Percentiles rank a stretch among this genome's conserved stretches.
Conservation (phyloP, 2,888 invertebrate genomes). For the Apeira syringaria region DNA sequence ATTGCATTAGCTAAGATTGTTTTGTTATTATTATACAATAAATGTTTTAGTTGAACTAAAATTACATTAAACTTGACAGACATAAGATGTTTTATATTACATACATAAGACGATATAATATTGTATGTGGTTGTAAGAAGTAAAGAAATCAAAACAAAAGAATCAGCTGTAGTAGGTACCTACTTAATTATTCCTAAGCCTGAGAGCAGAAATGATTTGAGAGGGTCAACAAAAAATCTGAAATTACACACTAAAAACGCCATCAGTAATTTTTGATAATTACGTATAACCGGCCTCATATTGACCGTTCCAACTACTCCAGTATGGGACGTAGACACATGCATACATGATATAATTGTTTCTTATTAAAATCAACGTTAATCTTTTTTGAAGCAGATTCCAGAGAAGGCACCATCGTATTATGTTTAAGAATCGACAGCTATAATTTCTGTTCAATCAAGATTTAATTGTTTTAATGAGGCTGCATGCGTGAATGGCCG, state of each 20-base stretch:
- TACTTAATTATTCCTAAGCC: conserved; percentile 34
- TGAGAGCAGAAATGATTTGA: conserved; percentile 32
- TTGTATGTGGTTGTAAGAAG: too few species aligned
- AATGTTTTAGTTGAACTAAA: too few species aligned
- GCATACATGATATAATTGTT: conserved; percentile 79
- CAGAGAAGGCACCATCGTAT: conserved; percentile 74
- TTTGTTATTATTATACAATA: too few species aligned
- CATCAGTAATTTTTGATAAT: conserved; percentile 81
- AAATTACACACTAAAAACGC: conserved; percentile 70
- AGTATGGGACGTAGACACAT: conserved; percentile 73
- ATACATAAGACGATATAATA: too few species aligned
- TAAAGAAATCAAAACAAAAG: conserved; percentile 14
- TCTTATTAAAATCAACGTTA: conserved; percentile 83
- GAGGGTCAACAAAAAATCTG: conserved; percentile 54
- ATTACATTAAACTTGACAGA: too few species aligned
- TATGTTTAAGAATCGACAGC: conserved; percentile 83
- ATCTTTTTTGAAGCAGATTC: conserved; percentile 80
- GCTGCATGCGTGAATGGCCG: conserved; percentile 82
- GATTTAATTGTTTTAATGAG: conserved; percentile 85
- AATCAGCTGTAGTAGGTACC: conserved; percentile 11
- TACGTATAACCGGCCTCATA: conserved; percentile 71
- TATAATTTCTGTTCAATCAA: conserved; percentile 84
- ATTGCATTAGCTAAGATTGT: too few species aligned
- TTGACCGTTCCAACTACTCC: conserved; percentile 70
- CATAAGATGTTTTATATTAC: too few species aligned